Percentiles rank a stretch among this genome's conserved stretches.
phyloP scores from a whole-genome alignment of 2,113 vertebrate genomes.

The Pipra filicauda region DNA sequence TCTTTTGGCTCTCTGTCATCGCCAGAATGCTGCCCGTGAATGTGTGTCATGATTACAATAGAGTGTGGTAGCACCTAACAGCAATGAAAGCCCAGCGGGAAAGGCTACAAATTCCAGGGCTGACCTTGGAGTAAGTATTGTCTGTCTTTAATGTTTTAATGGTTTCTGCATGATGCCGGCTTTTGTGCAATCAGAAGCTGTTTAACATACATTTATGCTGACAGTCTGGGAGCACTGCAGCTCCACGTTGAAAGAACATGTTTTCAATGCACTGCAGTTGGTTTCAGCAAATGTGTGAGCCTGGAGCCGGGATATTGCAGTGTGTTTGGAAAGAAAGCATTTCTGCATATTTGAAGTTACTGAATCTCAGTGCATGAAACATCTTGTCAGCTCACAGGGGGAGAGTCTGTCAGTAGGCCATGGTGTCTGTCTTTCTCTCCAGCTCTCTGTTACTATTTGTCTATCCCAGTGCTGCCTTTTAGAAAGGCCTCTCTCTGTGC shows the following conservation, averaged over 20 bases:
- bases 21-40: constrained; percentile 82
- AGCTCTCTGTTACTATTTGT: constrained; percentile 68
- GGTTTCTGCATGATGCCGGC: constrained; percentile 76
- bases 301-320: constrained; percentile 66
- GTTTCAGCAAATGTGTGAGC: constrained; percentile 64
- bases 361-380: constrained; percentile 64
- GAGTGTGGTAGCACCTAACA: constrained; percentile 83
- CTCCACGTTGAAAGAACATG: constrained; percentile 75
- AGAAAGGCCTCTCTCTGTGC: constrained; percentile 76
- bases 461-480: constrained; percentile 70
- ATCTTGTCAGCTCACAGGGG: constrained; percentile 68
- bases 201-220: constrained; percentile 70
- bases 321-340: constrained; percentile 45
- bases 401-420: constrained; percentile 72
- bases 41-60: constrained; percentile 93
- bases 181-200: constrained; percentile 68
- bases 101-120: constrained; percentile 97
- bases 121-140: constrained; percentile 99
- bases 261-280: constrained; percentile 78
- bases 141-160: constrained; percentile 81
- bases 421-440: constrained; percentile 69
- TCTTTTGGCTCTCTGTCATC: constrained; percentile 88
- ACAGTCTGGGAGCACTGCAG: constrained; percentile 75
- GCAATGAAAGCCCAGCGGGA: constrained; percentile 99
- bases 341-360: constrained; percentile 72